Evolutionary conservation across 2,797 vertebrate genomes (phyloP).

Genomic region (Crypturellus tataupa): DNA sequence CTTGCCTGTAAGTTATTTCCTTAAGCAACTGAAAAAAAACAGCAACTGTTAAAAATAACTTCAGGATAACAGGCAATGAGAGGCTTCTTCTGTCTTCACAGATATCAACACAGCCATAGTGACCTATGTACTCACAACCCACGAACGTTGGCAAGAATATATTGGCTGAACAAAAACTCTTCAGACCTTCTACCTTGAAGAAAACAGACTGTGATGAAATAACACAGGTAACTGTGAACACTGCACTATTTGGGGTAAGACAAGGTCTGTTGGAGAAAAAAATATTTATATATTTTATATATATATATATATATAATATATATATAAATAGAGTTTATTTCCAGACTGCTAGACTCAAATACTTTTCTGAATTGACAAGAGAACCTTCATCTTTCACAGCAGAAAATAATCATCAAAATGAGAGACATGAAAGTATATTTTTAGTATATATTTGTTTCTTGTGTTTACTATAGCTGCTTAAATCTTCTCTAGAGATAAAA

Average conservation of each 20-base stretch:
- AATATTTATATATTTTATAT: too few species aligned
- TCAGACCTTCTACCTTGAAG: constrained; percentile 10
- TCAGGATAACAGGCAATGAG: neutral
- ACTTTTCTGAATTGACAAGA: neutral
- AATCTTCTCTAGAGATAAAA: neutral
- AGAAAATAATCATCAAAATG: neutral
- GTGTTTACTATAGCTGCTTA: neutral
- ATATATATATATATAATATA: neutral
- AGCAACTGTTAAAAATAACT: constrained; percentile 1
- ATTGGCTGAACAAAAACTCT: neutral
- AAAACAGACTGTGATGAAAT: neutral
- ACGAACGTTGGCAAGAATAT: neutral
- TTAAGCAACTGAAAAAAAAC: neutral
- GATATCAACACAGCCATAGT: neutral
- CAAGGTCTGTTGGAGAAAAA: neutral
- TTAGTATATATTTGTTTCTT: neutral
- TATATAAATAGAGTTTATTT: neutral
- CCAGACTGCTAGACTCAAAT: neutral
- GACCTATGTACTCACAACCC: neutral
- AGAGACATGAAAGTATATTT: neutral
- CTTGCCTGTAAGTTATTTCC: neutral
- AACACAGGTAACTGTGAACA: neutral
- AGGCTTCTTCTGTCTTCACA: neutral
- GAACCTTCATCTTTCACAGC: neutral
- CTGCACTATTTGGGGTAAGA: neutral